Base-by-base conservation (phyloP, 2,888 invertebrate genomes). In the Ecliptopera silaceata region DNA sequence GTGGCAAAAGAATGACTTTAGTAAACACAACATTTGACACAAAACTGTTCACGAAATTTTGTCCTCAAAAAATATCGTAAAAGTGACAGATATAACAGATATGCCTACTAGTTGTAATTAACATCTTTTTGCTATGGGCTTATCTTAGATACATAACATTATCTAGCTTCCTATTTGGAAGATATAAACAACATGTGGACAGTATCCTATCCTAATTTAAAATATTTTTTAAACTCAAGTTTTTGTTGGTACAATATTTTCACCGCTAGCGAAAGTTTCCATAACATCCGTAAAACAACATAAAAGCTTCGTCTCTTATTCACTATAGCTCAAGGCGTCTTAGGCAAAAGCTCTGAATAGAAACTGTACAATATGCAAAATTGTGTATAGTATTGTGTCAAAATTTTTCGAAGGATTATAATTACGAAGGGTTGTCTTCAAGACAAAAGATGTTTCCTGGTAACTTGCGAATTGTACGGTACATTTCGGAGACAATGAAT, bases 351-450 rank as follows among this genome's bases (percentile, higher is more conserved):
- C 42, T 17, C 39, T 55, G 46, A 63, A 69, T 65, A 63, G 63
- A 43, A 73, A 74, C 72, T 67, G 72, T 69, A 70, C 68, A 73
- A 70, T 66, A 72, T 68, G 74, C 75, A 72, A 75, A 36, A 77
- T 66, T 64, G 60, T 64, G 47, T 62, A 60, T 59, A n/a, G 61
- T 42, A 64, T 65, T 70, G 69, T 70, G 65, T 70, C 56, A 54
- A 70, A 65, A 68, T 72, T 72, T 74, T 68, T 75, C 65, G 55
- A 68, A 66, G 73, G 77, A 75, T 75, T 74, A 73, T 62, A 63
- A 61, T 58, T 60, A 69, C 67, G 68, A 69, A 65, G 65, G 64
- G 60, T 69, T 59, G 59, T 56, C 50, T 15, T 59, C 63, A 56
- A 74, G 65, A 63, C 70, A 70, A 65, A 57, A 18, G 31, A 38